Percentiles rank a stretch among this genome's conserved stretches.
These are phyloP conservation scores for Formica aserva DNA, from an alignment of 2,888 invertebrate species.

Conservation along the genomic window DNA sequence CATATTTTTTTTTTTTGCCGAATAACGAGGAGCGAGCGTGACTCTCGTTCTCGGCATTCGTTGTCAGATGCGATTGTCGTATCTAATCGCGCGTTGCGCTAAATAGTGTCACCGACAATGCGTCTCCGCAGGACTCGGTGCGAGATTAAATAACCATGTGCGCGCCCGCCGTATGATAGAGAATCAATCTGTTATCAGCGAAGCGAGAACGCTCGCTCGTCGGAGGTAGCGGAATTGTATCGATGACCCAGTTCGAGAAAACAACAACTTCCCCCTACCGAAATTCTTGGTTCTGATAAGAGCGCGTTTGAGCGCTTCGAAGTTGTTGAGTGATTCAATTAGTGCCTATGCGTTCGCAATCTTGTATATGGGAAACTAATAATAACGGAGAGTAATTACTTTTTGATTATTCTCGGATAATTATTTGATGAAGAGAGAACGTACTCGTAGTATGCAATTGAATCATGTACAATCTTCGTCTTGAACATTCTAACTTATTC, in stretches of 20 bases:
- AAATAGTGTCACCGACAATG: slow-evolving; percentile 41
- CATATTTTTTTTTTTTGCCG: slow-evolving; percentile 3
- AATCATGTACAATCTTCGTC: neutral
- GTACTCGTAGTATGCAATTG: neutral
- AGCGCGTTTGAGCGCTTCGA: neutral
- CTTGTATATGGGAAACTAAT: neutral
- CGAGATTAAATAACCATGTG: slow-evolving; percentile 39
- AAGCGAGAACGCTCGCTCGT: neutral
- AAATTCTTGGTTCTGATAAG: slow-evolving; percentile 32
- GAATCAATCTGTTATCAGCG: slow-evolving; percentile 45
- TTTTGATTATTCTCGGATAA: neutral
- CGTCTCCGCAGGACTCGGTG: neutral
- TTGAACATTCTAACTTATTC: neutral
- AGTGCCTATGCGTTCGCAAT: neutral
- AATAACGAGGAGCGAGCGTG: slow-evolving; percentile 35
- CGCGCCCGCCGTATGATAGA: slow-evolving; percentile 4
- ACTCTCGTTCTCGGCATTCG: slow-evolving; percentile 1
- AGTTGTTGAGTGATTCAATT: slow-evolving; percentile 6
- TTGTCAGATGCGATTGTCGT: slow-evolving; percentile 51
- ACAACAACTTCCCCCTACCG: slow-evolving; percentile 8
- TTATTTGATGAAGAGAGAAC: neutral
- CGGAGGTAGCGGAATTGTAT: slow-evolving; percentile 4
- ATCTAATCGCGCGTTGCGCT: slow-evolving; percentile 45
- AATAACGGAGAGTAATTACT: neutral
- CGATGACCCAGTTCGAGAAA: slow-evolving; percentile 35